Evolutionary conservation across 92 coral and sea anemone genomes (phyloP).

Genomic region (Nematostella vectensis): DNA sequence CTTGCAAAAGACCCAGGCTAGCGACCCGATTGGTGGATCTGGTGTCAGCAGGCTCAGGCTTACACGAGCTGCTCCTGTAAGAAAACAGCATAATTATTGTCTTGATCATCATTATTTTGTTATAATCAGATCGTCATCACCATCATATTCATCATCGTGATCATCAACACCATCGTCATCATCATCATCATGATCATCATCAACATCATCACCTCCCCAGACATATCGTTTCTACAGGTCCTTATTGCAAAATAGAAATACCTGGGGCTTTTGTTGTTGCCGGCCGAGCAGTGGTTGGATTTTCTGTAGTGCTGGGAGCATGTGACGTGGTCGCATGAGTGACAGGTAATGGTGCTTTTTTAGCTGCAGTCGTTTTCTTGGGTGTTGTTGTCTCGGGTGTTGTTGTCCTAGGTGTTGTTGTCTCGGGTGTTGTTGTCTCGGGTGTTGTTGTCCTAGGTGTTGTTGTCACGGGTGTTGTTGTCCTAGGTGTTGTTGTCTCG

Average conservation of each 20-base stretch:
- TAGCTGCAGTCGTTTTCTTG: not conserved
- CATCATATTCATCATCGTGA: no score
- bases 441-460: not conserved
- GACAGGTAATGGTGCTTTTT: not conserved
- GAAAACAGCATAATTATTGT: not conserved
- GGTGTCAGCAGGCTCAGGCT: constrained; percentile 7
- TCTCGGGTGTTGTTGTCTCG: not conserved
- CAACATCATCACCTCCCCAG: no score
- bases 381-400: not conserved
- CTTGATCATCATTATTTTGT: no score
- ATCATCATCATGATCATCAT: no score
- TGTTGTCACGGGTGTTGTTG: not conserved
- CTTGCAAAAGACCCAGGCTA: constrained; percentile 28
- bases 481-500: not conserved
- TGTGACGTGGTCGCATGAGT: not conserved
- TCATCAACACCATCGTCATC: no score
- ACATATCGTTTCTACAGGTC: no score
- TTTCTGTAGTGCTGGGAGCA: not conserved
- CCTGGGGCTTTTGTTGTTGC: no score
- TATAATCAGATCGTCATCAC: no score
- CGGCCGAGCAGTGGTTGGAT: constrained; percentile 1
- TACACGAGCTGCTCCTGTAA: constrained; percentile 19
- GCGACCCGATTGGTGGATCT: constrained; percentile 14
- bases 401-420: no score
- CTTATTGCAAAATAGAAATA: no score